A percentile compares a stretch with the other conserved stretches of the same genome.
phyloP scores from a whole-genome alignment of 2,113 vertebrate species.

The Cryptomyrus ogoouensis region DNA sequence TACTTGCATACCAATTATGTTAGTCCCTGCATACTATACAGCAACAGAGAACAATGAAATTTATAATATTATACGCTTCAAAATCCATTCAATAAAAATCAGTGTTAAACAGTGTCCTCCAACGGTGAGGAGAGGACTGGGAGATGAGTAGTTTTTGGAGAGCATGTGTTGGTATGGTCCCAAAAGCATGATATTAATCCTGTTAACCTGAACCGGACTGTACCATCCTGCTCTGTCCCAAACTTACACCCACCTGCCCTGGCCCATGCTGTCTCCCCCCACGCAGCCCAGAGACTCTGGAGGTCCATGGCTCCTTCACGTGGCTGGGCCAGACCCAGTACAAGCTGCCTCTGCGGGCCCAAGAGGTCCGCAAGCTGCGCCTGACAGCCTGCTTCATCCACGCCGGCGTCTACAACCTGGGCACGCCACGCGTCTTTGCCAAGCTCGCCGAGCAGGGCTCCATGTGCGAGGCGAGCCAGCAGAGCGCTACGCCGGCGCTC shows the following conservation, averaged over 20 bases:
- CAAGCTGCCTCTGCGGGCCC: slow-evolving; percentile 77
- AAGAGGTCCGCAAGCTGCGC: slow-evolving; percentile 70
- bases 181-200: not conserved
- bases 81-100: not conserved
- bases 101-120: not conserved
- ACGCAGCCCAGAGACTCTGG: slow-evolving; percentile 74
- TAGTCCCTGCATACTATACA: not conserved
- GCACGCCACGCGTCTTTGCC: slow-evolving; percentile 82
- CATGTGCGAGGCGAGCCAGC: slow-evolving; percentile 83
- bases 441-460: slow-evolving; percentile 72
- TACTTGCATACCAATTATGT: not conserved
- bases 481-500: slow-evolving; percentile 84
- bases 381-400: slow-evolving; percentile 87
- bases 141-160: not conserved
- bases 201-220: not conserved
- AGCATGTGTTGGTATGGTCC: not conserved
- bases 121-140: not conserved
- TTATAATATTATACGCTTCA: not conserved
- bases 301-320: slow-evolving; percentile 79
- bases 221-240: not conserved
- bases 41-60: not conserved
- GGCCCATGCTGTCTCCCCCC: slow-evolving; percentile 6
- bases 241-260: not conserved
- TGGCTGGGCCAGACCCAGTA: slow-evolving; percentile 94
- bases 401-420: slow-evolving; percentile 91